Percentiles rank a stretch among this genome's conserved stretches.
Evolutionary conservation across 2,113 vertebrate genomes (phyloP).

Genomic region (Heloderma charlesbogerti): DNA sequence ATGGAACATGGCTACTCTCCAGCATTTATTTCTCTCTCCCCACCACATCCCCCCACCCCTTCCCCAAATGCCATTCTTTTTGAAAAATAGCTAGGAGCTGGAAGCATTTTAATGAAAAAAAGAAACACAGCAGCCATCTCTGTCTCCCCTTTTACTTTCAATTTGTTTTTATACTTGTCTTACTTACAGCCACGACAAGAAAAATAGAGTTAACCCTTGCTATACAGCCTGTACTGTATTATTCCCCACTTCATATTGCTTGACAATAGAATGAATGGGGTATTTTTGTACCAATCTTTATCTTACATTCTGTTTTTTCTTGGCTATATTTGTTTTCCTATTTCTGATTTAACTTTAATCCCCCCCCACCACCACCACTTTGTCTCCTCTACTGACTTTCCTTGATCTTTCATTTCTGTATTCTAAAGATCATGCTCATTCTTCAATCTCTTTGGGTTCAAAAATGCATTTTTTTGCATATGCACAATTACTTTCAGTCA

Average conservation of each 20-base stretch:
- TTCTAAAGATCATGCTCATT: neutral
- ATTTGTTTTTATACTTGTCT: slow-evolving; percentile 18
- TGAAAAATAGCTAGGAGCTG: neutral
- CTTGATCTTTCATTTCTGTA: neutral
- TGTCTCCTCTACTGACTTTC: neutral
- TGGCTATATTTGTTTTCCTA: neutral
- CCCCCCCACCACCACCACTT: neutral
- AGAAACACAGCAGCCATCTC: slow-evolving; percentile 21
- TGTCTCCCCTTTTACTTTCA: slow-evolving; percentile 21
- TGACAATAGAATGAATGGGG: neutral
- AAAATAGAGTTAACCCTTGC: slow-evolving; percentile 27
- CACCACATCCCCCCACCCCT: neutral
- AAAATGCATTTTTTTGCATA: neutral
- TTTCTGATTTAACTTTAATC: neutral
- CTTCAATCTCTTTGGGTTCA: neutral
- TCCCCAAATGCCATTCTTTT: slow-evolving; percentile 42
- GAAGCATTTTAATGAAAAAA: slow-evolving; percentile 30
- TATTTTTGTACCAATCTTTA: neutral
- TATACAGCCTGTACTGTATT: neutral
- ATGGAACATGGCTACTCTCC: slow-evolving; percentile 1
- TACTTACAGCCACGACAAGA: slow-evolving; percentile 8
- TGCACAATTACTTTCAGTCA: neutral
- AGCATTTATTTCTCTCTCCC: neutral
- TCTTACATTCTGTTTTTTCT: neutral
- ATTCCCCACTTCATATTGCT: neutral